Conservation (phyloP, 1,140 invertebrate genomes). For the Brachionus paranguensis region DNA sequence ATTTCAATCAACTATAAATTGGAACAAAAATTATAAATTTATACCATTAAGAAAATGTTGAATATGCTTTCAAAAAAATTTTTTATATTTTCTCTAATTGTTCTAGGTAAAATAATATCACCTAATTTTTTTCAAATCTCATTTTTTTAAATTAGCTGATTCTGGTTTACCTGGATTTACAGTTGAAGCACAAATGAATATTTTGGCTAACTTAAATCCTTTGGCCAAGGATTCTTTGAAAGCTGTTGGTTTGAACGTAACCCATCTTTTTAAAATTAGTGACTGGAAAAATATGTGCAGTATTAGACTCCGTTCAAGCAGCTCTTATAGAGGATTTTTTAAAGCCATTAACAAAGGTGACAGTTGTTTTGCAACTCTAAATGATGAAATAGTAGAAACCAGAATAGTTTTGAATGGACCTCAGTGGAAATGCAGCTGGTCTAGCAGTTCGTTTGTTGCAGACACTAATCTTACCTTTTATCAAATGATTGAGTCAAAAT, state of each 20-base stretch:
- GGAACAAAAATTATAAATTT: background rate
- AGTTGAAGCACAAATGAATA: background rate
- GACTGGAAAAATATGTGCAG: background rate
- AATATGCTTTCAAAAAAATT: background rate
- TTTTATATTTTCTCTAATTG: background rate
- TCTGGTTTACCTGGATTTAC: background rate
- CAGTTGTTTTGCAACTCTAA: background rate
- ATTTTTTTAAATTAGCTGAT: background rate
- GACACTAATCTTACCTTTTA: background rate
- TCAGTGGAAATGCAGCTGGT: background rate
- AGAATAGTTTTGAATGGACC: background rate
- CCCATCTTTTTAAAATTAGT: background rate
- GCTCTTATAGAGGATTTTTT: background rate
- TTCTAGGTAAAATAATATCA: background rate
- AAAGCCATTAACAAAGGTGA: background rate
- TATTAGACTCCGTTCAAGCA: background rate
- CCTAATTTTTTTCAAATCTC: background rate
- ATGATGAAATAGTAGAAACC: background rate
- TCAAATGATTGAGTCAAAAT: background rate
- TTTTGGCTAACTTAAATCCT: background rate
- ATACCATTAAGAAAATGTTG: background rate
- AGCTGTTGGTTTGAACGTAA: background rate
- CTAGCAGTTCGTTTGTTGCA: background rate
- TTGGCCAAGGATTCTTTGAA: background rate
- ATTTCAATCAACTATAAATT: background rate